Percentiles rank a stretch among this genome's conserved stretches.
These are phyloP conservation scores for Lathamus discolor DNA, from an alignment of 2,113 vertebrate species.

Conservation along the genomic window DNA sequence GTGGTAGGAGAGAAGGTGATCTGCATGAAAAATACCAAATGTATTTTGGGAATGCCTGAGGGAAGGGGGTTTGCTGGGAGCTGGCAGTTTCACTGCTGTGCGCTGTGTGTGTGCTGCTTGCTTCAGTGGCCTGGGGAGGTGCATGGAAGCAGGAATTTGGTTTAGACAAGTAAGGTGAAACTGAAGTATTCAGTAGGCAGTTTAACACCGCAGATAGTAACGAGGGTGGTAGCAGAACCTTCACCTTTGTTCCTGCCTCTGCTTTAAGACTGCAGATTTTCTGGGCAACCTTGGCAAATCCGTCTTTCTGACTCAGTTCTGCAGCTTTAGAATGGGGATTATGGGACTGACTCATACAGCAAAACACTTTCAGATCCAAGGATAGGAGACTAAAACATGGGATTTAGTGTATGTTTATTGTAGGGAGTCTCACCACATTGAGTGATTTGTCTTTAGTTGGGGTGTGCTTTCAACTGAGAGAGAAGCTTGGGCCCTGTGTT, in stretches of 20 bases:
- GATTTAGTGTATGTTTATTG: neutral
- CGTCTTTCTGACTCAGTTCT: neutral
- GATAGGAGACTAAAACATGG: neutral
- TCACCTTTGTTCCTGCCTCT: neutral
- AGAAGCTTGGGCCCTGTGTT: neutral
- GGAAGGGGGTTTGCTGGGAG: neutral
- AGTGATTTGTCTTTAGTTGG: neutral
- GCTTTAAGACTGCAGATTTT: neutral
- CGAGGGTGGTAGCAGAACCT: neutral
- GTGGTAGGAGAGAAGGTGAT: neutral
- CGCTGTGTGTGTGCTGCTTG: neutral
- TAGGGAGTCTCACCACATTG: accelerated
- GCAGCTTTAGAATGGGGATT: neutral
- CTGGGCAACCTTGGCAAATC: neutral
- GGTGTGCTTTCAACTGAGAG: neutral
- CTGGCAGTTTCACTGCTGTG: neutral
- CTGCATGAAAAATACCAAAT: slow-evolving; percentile 14
- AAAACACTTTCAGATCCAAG: neutral
- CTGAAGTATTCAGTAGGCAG: neutral
- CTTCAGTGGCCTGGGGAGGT: neutral
- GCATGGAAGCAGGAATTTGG: neutral
- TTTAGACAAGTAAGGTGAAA: neutral
- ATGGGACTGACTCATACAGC: neutral
- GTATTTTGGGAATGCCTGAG: neutral
- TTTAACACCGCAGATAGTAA: too few species aligned